Evolutionary conservation across 1,140 invertebrate species (phyloP).

Genomic region (Drosophila kohkoa): DNA sequence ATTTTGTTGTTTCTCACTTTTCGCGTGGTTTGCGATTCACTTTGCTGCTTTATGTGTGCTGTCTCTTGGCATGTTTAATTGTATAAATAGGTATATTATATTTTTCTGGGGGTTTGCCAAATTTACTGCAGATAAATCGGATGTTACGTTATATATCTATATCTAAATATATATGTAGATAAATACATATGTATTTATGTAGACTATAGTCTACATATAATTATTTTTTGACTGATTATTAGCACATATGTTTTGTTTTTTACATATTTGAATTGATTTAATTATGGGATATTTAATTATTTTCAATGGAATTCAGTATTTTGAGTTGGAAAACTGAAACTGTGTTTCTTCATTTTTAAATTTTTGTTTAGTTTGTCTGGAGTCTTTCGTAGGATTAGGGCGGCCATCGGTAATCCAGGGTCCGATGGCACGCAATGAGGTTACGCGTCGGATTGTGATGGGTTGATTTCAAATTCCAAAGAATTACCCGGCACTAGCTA

Average conservation of each 20-base stretch:
- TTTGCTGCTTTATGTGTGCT: conserved; percentile 14
- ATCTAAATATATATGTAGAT: conserved; percentile 19
- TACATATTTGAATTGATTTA: conserved; percentile 1
- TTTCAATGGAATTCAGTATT: background rate
- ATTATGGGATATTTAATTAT: background rate
- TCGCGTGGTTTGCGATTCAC: conserved; percentile 40
- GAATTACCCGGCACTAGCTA: conserved; percentile 26
- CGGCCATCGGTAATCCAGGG: conserved; percentile 76
- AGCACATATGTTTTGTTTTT: conserved; percentile 8
- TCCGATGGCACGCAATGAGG: conserved; percentile 64
- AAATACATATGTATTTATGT: conserved; percentile 11
- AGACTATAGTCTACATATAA: conserved; percentile 5
- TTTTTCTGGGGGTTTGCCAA: conserved; percentile 50
- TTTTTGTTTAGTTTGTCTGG: conserved; percentile 2
- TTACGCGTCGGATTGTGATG: conserved; percentile 1
- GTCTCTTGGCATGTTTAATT: conserved; percentile 37
- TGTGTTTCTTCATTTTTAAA: background rate
- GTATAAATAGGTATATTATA: conserved; percentile 48
- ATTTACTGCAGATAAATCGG: conserved; percentile 44
- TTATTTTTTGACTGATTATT: conserved; percentile 7
- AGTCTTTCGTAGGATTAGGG: background rate
- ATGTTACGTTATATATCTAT: conserved; percentile 40
- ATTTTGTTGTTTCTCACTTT: conserved; percentile 30
- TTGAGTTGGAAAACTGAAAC: background rate
- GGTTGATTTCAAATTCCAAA: background rate